These are phyloP conservation scores for Perca schrenkii DNA, from an alignment of 2,113 vertebrate genomes.

Conservation along the genomic window DNA sequence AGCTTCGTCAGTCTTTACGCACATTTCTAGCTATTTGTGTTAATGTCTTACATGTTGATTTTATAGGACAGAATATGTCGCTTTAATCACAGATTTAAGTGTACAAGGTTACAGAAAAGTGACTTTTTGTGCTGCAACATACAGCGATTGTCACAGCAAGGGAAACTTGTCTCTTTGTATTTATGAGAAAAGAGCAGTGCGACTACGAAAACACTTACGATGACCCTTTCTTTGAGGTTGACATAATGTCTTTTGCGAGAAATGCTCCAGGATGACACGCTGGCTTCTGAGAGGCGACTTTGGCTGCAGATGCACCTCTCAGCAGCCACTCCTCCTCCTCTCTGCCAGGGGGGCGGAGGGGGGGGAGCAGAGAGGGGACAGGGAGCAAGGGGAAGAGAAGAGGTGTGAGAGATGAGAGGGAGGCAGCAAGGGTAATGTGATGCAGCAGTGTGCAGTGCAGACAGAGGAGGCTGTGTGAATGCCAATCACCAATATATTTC, in stretches of 20 bases:
- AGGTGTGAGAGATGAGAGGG: constrained; percentile 18
- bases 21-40: background rate
- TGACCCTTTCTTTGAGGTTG: constrained; percentile 47
- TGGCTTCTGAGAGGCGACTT: constrained; percentile 54
- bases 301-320: constrained; percentile 63
- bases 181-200: constrained; percentile 28
- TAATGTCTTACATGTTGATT: constrained; percentile 26
- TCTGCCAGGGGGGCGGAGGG: background rate
- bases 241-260: constrained; percentile 60
- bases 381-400: constrained; percentile 1
- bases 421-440: constrained; percentile 43
- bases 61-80: constrained; percentile 23
- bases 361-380: constrained; percentile 12
- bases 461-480: constrained; percentile 31
- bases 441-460: constrained; percentile 54
- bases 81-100: constrained; percentile 20
- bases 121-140: constrained; percentile 37
- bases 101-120: constrained; percentile 37
- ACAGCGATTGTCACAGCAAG: constrained; percentile 34
- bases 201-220: constrained; percentile 21
- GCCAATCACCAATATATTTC: constrained; percentile 36
- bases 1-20: background rate
- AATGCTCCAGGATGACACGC: constrained; percentile 51
- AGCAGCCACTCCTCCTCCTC: constrained; percentile 37
- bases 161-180: constrained; percentile 8